phyloP scores from a whole-genome alignment of 2,797 vertebrate species.

The Ctenosaura bakeri region DNA sequence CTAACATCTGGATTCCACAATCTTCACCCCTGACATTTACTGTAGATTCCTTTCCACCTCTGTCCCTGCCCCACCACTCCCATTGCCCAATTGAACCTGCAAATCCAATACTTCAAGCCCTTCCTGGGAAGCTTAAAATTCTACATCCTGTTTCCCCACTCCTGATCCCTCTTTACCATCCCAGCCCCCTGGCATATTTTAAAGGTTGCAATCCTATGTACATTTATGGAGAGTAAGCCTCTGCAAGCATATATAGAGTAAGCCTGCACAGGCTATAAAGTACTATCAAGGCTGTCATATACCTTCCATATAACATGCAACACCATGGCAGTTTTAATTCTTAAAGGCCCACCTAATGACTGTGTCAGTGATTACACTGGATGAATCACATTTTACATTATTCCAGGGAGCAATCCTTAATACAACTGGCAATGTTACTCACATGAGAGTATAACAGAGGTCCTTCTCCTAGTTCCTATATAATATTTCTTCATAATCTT shows the following conservation, averaged over 20 bases:
- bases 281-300: background rate
- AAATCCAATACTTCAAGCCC: no score
- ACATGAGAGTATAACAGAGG: constrained; percentile 56
- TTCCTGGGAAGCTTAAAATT: no score
- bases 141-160: no score
- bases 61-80: no score
- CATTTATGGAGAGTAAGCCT: background rate
- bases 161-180: no score
- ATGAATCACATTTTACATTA: constrained; percentile 60
- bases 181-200: no score
- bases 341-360: constrained; percentile 55
- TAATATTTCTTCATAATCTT: background rate
- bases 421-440: constrained; percentile 43
- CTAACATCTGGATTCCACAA: background rate
- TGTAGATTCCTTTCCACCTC: no score
- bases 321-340: constrained; percentile 57
- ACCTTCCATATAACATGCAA: background rate
- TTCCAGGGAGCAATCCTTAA: constrained; percentile 43
- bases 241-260: background rate
- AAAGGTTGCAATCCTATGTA: background rate
- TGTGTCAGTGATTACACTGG: constrained; percentile 55
- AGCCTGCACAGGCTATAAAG: no score
- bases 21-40: no score
- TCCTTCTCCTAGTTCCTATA: background rate
- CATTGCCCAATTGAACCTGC: no score